Percentiles rank a stretch among this genome's conserved stretches.
phyloP scores from a whole-genome alignment of 30 jellyfish, hydroid and myxozoan species.

The Nemopilema nomurai region DNA sequence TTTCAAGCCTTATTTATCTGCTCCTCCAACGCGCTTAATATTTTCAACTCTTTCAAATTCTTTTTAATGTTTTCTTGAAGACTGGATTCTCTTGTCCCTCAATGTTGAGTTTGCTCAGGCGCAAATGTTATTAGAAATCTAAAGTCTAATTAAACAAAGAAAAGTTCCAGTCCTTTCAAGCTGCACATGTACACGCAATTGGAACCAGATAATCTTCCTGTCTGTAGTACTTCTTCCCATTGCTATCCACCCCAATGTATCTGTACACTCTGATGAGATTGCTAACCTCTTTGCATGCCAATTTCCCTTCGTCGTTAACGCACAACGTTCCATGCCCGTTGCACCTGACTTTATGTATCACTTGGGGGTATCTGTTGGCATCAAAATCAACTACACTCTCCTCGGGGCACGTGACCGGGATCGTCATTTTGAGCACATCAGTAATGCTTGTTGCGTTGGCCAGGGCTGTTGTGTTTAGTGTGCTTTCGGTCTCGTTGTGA shows the following conservation, averaged over 20 bases:
- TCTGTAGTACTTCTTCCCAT: not conserved
- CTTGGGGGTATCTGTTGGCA: constrained; percentile 2
- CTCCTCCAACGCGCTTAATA: not conserved
- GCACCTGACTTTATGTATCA: not conserved
- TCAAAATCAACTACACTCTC: constrained; percentile 18
- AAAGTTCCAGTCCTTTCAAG: not conserved
- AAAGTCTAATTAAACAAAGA: too few species aligned
- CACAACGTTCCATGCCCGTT: not conserved
- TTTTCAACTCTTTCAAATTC: not conserved
- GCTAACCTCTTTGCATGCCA: constrained; percentile 5
- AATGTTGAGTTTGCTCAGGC: not conserved
- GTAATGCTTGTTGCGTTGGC: not conserved
- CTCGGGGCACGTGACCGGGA: not conserved
- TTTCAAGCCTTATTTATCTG: too few species aligned
- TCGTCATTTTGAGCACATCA: not conserved
- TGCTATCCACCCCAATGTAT: not conserved
- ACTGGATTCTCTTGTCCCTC: not conserved
- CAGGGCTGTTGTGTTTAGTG: not conserved
- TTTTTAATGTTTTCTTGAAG: not conserved
- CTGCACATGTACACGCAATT: constrained; percentile 22
- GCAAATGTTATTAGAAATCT: not conserved
- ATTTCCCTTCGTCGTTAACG: not conserved
- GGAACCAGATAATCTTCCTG: constrained; percentile 1
- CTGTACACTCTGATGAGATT: not conserved
- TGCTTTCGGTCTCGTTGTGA: not conserved